These are phyloP conservation scores for Elachura formosa DNA, from an alignment of 2,113 vertebrate species.

Conservation along the genomic window DNA sequence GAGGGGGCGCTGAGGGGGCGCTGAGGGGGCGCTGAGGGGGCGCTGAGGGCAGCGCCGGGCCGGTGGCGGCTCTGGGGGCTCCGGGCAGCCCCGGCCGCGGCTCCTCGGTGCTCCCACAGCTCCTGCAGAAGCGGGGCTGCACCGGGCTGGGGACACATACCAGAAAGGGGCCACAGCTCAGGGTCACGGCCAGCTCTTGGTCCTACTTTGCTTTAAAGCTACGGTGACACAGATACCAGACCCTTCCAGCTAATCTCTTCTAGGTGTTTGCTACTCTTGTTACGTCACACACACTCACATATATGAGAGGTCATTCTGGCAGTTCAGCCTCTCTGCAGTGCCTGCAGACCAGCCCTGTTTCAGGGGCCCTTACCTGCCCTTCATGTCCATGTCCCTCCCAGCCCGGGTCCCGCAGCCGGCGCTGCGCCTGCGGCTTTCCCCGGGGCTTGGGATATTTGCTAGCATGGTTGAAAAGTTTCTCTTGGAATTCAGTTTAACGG, in stretches of 20 bases:
- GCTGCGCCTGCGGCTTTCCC: too few species aligned
- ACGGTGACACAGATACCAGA: neutral
- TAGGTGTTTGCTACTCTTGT: neutral
- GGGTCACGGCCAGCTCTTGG: neutral
- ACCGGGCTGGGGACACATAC: neutral
- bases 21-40: too few species aligned
- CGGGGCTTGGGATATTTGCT: too few species aligned
- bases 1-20: too few species aligned
- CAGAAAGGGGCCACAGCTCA: neutral
- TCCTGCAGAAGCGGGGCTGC: neutral
- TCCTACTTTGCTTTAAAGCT: neutral
- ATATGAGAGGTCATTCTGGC: neutral
- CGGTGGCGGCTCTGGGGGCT: too few species aligned
- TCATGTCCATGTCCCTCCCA: too few species aligned
- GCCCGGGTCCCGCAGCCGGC: too few species aligned
- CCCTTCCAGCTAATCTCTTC: neutral
- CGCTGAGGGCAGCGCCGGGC: neutral
- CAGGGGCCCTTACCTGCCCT: neutral
- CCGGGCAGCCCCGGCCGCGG: too few species aligned
- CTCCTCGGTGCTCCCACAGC: neutral
- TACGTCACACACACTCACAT: neutral
- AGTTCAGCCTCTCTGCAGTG: neutral
- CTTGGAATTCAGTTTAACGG: neutral
- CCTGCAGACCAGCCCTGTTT: neutral
- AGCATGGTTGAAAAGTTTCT: neutral